A percentile compares a stretch with the other conserved stretches of the same genome.
Evolutionary conservation across 2,797 vertebrate species (phyloP).

Genomic region (Perodicticus potto): DNA sequence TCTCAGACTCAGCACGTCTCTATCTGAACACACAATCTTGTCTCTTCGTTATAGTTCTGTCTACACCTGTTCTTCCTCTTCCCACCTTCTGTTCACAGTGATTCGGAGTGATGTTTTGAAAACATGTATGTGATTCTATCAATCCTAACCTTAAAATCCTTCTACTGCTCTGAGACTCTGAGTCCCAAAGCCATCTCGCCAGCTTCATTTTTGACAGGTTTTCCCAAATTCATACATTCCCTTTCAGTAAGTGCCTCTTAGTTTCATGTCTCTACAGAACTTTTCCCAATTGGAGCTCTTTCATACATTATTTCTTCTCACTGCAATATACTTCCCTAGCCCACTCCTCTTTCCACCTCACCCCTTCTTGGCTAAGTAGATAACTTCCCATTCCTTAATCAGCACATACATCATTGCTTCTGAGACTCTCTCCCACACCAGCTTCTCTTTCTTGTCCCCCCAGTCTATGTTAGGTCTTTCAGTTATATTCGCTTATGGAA

Average conservation of each 20-base stretch:
- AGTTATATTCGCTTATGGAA: background rate
- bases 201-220: background rate
- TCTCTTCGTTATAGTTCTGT: background rate
- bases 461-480: background rate
- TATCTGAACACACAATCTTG: background rate
- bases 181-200: background rate
- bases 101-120: background rate
- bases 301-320: background rate
- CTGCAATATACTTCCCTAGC: fast-evolving
- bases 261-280: background rate
- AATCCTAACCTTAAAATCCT: background rate
- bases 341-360: fast-evolving
- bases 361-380: background rate
- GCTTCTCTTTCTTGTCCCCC: background rate
- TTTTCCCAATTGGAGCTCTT: background rate
- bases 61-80: background rate
- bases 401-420: background rate
- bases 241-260: background rate
- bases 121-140: background rate
- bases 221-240: no score
- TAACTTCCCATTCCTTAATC: background rate
- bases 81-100: background rate
- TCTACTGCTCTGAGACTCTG: background rate
- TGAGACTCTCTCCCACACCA: background rate
- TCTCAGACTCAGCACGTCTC: background rate